A percentile compares a stretch with the other conserved stretches of the same genome.
Conservation (phyloP, 2,888 invertebrate genomes). For the Calameuta filiformis region DNA sequence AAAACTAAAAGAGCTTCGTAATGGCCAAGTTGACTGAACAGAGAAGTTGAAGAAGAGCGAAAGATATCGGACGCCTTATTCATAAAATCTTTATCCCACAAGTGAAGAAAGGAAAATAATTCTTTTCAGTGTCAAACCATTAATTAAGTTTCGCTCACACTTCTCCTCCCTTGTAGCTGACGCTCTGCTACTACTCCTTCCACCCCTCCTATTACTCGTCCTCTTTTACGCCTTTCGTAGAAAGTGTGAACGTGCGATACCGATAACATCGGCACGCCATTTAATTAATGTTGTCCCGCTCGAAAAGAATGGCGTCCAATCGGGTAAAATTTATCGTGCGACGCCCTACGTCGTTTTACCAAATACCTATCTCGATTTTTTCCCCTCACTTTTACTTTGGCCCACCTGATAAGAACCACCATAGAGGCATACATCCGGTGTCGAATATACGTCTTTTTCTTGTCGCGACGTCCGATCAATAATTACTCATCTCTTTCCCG, state of each 20-base stretch:
- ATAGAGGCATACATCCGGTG: not conserved
- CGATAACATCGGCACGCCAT: conserved; percentile 41
- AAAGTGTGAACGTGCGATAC: conserved; percentile 33
- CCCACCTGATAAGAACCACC: not conserved
- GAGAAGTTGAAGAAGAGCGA: not conserved
- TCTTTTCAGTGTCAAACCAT: conserved; percentile 31
- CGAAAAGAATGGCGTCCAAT: conserved; percentile 35
- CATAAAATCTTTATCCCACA: conserved; percentile 29
- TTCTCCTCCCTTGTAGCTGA: not conserved
- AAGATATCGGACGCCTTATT: conserved; percentile 21
- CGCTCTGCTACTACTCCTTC: not conserved
- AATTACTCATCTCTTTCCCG: not conserved
- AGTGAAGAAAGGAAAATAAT: conserved; percentile 32
- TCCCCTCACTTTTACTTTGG: not conserved
- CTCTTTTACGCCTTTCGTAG: conserved; percentile 22
- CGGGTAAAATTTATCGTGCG: conserved; percentile 35
- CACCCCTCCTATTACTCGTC: not conserved
- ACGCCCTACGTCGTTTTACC: not conserved
- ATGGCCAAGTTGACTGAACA: not conserved
- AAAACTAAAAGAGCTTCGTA: not conserved
- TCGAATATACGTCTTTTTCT: not conserved
- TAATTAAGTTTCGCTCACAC: conserved; percentile 33
- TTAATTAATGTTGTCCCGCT: conserved; percentile 44
- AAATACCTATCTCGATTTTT: not conserved
- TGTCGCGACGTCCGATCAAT: not conserved